A percentile compares a stretch with the other conserved stretches of the same genome.
phyloP scores from a whole-genome alignment of 2,888 invertebrate species.

The Dusona sp. region DNA sequence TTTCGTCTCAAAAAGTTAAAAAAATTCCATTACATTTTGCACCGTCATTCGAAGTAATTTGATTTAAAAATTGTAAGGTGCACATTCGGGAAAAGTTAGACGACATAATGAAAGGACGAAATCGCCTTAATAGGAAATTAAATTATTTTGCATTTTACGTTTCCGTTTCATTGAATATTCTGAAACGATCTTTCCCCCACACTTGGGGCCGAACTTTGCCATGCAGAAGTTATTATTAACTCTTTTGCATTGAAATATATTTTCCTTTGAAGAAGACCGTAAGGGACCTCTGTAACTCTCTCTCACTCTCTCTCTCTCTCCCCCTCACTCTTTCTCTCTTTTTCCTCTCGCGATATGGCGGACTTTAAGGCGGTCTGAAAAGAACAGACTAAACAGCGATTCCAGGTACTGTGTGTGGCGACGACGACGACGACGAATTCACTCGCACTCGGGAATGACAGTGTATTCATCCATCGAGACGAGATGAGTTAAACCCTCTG shows the following conservation, averaged over 20 bases:
- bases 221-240: conserved; percentile 75
- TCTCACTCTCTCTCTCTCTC: background rate
- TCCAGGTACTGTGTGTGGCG: conserved; percentile 76
- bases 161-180: conserved; percentile 50
- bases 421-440: conserved; percentile 47
- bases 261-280: conserved; percentile 75
- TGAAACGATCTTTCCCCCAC: conserved; percentile 1
- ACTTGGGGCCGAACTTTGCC: conserved; percentile 24
- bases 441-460: conserved; percentile 41
- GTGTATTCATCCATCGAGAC: conserved; percentile 59
- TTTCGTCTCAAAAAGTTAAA: background rate
- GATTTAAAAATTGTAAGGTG: background rate
- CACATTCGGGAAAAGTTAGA: background rate
- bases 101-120: background rate
- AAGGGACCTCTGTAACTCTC: conserved; percentile 53
- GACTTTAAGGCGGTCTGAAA: conserved; percentile 50
- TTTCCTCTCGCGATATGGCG: conserved; percentile 2
- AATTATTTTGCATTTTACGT: conserved; percentile 31
- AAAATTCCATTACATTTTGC: background rate
- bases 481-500: conserved; percentile 60
- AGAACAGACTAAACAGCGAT: conserved; percentile 80
- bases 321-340: conserved; percentile 7
- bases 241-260: conserved; percentile 75
- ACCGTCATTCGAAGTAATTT: background rate
- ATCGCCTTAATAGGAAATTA: conserved; percentile 15